Evolutionary conservation across 2,888 invertebrate species (phyloP), one percentile per base, ranked within the genome.

Genomic region (Tetragonisca angustula): DNA sequence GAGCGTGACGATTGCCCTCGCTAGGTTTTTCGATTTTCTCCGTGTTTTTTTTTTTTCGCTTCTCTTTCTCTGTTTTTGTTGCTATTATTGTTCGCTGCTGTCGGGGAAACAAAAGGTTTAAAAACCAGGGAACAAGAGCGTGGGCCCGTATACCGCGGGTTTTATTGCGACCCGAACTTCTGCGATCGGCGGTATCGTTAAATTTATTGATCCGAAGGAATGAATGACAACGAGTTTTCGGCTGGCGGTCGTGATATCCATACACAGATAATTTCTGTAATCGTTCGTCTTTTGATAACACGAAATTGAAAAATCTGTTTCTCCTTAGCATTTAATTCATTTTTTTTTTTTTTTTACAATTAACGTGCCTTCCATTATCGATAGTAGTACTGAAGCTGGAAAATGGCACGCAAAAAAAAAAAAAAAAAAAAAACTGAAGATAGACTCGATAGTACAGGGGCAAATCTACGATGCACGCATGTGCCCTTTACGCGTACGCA

Each of bases 201-300:
- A 75, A 78, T 80, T 77, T 78, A 78, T 78, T 59, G 74, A 36
- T 59, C 17, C 54, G 6, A n/a, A n/a, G 21, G 21, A 59, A 59
- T 32, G 59, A 65, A 1, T n/a, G 13, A 27, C 43, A 59, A 59
- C 56, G 43, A 6, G 27, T 61, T 61, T 19, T 49, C 27, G 27
- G 9, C 11, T 24, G 9, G n/a, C 65, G 2, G 9, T 9, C 2
- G 9, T 24, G 9, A 19, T 9, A 24, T 24, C 21, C 32, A 36
- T 36, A 36, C 36, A 6, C 36, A 36, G 36, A 9, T 36, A 36
- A 36, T 36, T 36, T 36, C 9, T 36, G 36, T 36, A 36, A 36
- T 6, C 36, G 36, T 36, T 36, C 36, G 36, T 36, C 36, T 9
- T 36, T 36, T 5, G 36, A 36, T 36, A 36, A 36, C 36, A 9